Base-by-base conservation (phyloP, 2,797 vertebrate genomes). In the Crocodylus rhombifer region DNA sequence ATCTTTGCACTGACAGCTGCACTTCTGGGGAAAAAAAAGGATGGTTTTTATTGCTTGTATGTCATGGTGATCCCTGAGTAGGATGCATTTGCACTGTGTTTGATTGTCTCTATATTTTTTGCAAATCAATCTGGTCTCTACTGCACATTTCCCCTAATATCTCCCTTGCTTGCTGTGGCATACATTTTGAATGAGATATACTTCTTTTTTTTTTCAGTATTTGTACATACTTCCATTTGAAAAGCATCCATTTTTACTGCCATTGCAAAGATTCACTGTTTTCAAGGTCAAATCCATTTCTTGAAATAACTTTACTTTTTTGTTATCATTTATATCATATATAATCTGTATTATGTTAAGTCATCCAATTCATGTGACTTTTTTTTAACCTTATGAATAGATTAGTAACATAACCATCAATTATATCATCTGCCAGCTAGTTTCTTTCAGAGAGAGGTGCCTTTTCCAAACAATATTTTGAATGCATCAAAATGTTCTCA, bases 201-300 rank as follows among this genome's bases (percentile, higher is more conserved):
- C 86, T 73, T 95, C 93, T 94, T 82, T 85, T 36, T 96, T 96
- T 94, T 91, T 95, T 94, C 80, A 87, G 83, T 3, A 76, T 77
- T 88, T 75, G 63, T 76, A 88, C 87, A 78, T 26, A 55, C 87
- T 95, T 91, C 81, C 36, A 86, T 64, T 80, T 92, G 87, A 82
- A 84, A 94, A 93, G 64, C 85, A 88, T 94, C 85, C 80, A 94
- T 85, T 84, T 77, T 87, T 0, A 0, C 65, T 84, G 73, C 58
- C 28, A 4, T 62, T 79, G 55, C 73, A 81, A 86, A 42, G 88
- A 81, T 7, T 71, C 9, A 8, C 16, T n/a, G 56, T 84, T 86
- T 87, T 51, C 75, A 85, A 88, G 64, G 73, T 83, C 60, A 89
- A 84, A 61, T 87, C 14, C 28, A 6, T 15, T 84, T 95, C 77